Base-by-base conservation (phyloP, 2,113 vertebrate genomes). In the Brachypteracias leptosomus region DNA sequence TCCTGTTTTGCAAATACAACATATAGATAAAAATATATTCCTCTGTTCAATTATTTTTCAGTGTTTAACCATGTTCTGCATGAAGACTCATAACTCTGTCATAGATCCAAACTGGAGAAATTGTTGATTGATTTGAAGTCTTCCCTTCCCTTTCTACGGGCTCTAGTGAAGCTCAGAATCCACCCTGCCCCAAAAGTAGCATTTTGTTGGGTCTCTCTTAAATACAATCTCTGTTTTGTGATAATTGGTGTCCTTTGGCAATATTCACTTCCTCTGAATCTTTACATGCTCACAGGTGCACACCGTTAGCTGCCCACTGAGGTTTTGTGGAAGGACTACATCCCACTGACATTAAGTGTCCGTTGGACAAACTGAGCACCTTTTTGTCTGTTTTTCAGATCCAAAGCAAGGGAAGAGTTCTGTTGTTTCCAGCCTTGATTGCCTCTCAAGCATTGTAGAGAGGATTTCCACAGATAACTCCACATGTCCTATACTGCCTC, bases 391-490 rank as follows among this genome's bases (percentile, higher is more conserved):
- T 36, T 35, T 89, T 97, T 96, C 90, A 95, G 98, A 98, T 87
- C 82, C 98, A 90, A 98, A 97, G 67, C 98, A 98, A 52, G 98
- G 98, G 44, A 99, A 99, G 81, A 98, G 94, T 89, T 97, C 98
- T 2, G 98, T 99, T 26, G 98, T 99, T 66, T 99, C 99, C 90
- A 99, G 99, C 89, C 98, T 99, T 11, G 99, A 99, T 66, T 99
- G 99, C 80, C 98, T 99, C 90, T 99, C 99, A 85, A 99, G 99
- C 98, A 99, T 99, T 62, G 99, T 99, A 88, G 99, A 99, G 98
- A 98, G 99, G 82, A 99, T 99, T 98, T 99, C 99, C 76, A 99
- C 99, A 4, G 99, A 99, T 38, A 98, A 95, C 76, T 97, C 98
- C 51, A 94, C 98, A 0, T 98, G 98, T 42, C 97, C 98, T 14